Evolutionary conservation across 2,797 vertebrate genomes (phyloP), one percentile per base, ranked within the genome.

Genomic region (Amazona finschi): DNA sequence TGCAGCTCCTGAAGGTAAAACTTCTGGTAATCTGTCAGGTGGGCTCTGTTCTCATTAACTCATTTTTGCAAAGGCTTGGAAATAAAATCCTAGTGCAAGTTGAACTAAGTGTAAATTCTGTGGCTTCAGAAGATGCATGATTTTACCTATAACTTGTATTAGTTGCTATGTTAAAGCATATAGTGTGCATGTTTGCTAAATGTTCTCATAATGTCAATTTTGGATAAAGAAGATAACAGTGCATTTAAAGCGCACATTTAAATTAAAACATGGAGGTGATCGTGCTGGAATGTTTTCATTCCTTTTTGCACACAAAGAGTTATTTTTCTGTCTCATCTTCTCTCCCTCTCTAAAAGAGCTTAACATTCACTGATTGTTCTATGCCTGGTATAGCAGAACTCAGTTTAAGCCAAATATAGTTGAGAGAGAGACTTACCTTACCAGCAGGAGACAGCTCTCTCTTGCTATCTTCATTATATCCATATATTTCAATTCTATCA

Each of bases 331-430:
- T 39, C 27, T 58, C 1, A 2, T 30, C 30, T 25, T 72, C 12
- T 58, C 33, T 73, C 52, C 89, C 25, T 87, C 25, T 72, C 39
- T 79, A 41, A 58, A 85, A 10, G 9, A 44, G 31, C 8, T 11
- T 65, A 28, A 70, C 38, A 67, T 58, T 91, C 38, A 53, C 53
- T 72, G 52, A 69, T 85, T 78, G 13, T 30, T 73, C 38, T 77
- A 8, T 67, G 43, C 8, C 21, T 89, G 27, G 49, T 76, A 28
- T 12, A 57, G 8, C 16, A 57, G 67, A 78, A 52, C 28, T 84
- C 41, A 55, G 5, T 88, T 91, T 91, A 85, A 93, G 64, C 28
- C 64, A 88, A 53, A 52, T 85, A 25, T n/a, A 79, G 33, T 88
- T 94, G 38, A 50, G 46, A 78, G 41, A 57, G 11, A 5, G 8